Percentiles rank a stretch among this genome's conserved stretches.
Conservation (phyloP, 2,888 invertebrate species). For the Drosophila niveifrons region DNA sequence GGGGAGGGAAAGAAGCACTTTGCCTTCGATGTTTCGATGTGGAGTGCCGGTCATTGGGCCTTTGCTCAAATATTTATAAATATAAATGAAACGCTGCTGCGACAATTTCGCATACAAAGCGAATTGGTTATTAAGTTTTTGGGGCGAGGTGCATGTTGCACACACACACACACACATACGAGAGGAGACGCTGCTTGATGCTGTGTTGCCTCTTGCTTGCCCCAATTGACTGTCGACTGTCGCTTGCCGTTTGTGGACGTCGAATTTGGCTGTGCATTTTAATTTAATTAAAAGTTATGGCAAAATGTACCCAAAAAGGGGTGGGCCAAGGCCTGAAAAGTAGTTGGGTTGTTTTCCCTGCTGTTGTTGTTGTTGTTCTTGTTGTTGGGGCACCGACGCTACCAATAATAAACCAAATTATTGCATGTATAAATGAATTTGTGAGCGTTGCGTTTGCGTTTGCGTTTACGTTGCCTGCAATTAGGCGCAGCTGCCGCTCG, state of each 20-base stretch:
- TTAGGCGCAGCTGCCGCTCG: constrained; percentile 74
- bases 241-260: constrained; percentile 30
- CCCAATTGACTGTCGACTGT: constrained; percentile 2
- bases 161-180: background rate
- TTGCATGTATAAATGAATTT: constrained; percentile 79
- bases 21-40: constrained; percentile 16
- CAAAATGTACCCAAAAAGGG: constrained; percentile 63
- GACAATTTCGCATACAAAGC: constrained; percentile 66
- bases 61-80: constrained; percentile 76
- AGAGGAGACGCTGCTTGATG: background rate
- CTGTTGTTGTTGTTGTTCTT: background rate
- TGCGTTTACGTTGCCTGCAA: constrained; percentile 73
- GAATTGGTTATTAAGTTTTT: constrained; percentile 76
- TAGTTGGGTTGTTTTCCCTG: constrained; percentile 28
- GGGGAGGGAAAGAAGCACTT: constrained; percentile 10
- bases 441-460: constrained; percentile 65
- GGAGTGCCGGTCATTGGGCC: constrained; percentile 13
- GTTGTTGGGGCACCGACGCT: constrained; percentile 36
- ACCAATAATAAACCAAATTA: constrained; percentile 77
- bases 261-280: constrained; percentile 75
- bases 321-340: constrained; percentile 6
- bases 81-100: constrained; percentile 56
- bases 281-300: constrained; percentile 80
- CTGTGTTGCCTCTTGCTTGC: constrained; percentile 3
- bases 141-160: constrained; percentile 16